Evolutionary conservation across 2,797 vertebrate genomes (phyloP).

Genomic region (Urophycis tenuis): DNA sequence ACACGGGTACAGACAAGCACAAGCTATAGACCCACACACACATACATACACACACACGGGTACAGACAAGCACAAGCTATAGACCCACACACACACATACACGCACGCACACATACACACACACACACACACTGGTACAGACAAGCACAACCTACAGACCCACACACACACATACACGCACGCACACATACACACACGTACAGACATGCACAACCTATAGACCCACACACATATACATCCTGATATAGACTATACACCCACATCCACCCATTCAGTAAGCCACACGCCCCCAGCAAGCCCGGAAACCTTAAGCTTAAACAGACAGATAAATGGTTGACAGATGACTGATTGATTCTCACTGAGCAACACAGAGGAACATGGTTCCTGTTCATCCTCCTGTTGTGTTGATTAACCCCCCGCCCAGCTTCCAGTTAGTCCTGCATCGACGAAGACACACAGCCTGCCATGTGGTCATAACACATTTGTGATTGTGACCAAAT

Average conservation of each 20-base stretch:
- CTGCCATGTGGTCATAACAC: too few relatives aligned
- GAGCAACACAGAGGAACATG: background rate
- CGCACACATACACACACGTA: background rate
- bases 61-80: too few relatives aligned
- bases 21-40: background rate
- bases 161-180: constrained; percentile 2
- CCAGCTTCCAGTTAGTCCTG: background rate
- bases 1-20: too few relatives aligned
- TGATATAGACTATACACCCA: too few relatives aligned
- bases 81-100: constrained; percentile 7
- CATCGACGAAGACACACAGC: background rate
- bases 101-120: background rate
- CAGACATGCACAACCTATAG: constrained; percentile 7
- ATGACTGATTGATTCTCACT: background rate
- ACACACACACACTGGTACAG: background rate
- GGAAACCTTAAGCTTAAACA: too few relatives aligned
- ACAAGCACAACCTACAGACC: constrained; percentile 1
- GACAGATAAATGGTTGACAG: background rate
- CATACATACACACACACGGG: background rate
- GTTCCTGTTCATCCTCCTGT: background rate
- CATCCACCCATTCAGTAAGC: too few relatives aligned
- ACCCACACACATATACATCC: constrained; percentile 11
- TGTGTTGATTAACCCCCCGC: too few relatives aligned
- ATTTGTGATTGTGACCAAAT: too few relatives aligned
- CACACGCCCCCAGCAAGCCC: too few relatives aligned